Conservation (phyloP, 2,888 invertebrate genomes). For the Athrips mouffetella region DNA sequence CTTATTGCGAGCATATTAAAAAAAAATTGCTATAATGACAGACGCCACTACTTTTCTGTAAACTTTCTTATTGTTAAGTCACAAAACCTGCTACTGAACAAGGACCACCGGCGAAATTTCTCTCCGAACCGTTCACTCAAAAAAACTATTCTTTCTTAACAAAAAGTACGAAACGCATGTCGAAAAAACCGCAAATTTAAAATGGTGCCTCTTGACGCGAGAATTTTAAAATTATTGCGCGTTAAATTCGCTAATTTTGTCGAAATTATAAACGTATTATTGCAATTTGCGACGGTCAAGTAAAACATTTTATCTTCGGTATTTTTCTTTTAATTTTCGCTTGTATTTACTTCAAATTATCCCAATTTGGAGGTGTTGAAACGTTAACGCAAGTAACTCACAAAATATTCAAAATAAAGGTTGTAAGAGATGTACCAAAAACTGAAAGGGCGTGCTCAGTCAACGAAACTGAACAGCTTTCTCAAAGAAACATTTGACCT, state of each 20-base stretch:
- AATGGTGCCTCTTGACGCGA: conserved; percentile 3
- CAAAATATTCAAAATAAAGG: no score
- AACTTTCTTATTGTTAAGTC: conserved; percentile 34
- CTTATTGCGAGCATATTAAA: not conserved
- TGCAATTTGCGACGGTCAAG: conserved; percentile 32
- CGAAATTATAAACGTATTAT: conserved; percentile 59
- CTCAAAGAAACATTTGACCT: no score
- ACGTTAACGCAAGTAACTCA: not conserved
- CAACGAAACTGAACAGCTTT: no score
- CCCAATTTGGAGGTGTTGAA: conserved; percentile 2
- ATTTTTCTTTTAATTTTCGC: conserved; percentile 1
- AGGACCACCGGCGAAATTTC: conserved; percentile 41
- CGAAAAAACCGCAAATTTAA: not conserved
- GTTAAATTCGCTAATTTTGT: conserved; percentile 56
- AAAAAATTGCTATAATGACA: conserved; percentile 2
- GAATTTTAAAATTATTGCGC: conserved; percentile 54
- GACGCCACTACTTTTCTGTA: conserved; percentile 26
- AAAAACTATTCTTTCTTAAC: not conserved
- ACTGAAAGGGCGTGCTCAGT: no score
- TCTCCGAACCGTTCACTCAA: no score
- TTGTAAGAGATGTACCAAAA: no score
- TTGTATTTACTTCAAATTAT: not conserved
- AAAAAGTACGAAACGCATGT: no score
- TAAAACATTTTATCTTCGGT: not conserved
- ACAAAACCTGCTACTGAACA: conserved; percentile 25